A percentile compares a stretch with the other conserved stretches of the same genome.
These are phyloP conservation scores for Charanyca ferruginea DNA, from an alignment of 2,888 invertebrate genomes.

Conservation along the genomic window DNA sequence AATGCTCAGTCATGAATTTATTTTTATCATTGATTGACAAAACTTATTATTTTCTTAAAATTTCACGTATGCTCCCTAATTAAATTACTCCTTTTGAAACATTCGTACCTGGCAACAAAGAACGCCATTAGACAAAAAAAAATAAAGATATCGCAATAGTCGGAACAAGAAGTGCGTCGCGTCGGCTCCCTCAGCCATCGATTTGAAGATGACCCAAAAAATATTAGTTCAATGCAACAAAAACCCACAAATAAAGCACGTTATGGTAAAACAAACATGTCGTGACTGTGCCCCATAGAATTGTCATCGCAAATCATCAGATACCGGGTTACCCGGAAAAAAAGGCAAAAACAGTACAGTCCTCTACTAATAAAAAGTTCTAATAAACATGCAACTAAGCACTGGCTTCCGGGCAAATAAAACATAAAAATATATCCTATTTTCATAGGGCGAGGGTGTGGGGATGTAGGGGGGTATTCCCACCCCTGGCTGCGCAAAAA, in stretches of 20 bases:
- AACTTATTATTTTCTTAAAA: neutral
- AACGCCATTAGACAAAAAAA: neutral
- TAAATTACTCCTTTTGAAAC: neutral
- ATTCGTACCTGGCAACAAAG: neutral
- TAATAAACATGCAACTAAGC: conserved; percentile 91
- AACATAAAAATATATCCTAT: conserved; percentile 92
- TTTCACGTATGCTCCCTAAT: neutral
- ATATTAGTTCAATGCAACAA: conserved; percentile 46
- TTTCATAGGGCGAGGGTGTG: conserved; percentile 90
- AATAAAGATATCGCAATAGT: conserved; percentile 20
- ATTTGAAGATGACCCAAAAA: conserved; percentile 55
- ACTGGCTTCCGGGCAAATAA: conserved; percentile 91
- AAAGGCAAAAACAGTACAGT: conserved; percentile 82
- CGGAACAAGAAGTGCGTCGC: neutral
- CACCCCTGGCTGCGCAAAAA: conserved; percentile 90
- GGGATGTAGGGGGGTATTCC: conserved; percentile 67
- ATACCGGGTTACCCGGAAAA: conserved; percentile 69
- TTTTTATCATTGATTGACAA: neutral
- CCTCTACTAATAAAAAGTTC: conserved; percentile 90
- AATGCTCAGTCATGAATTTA: neutral
- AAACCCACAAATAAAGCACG: conserved; percentile 51
- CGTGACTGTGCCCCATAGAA: conserved; percentile 83
- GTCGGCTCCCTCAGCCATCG: conserved; percentile 6
- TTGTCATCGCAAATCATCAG: conserved; percentile 84
- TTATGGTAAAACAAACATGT: conserved; percentile 71